Evolutionary conservation across 2,113 vertebrate species (phyloP), one percentile per base, ranked within the genome.

Genomic region (Hypomesus transpacificus): DNA sequence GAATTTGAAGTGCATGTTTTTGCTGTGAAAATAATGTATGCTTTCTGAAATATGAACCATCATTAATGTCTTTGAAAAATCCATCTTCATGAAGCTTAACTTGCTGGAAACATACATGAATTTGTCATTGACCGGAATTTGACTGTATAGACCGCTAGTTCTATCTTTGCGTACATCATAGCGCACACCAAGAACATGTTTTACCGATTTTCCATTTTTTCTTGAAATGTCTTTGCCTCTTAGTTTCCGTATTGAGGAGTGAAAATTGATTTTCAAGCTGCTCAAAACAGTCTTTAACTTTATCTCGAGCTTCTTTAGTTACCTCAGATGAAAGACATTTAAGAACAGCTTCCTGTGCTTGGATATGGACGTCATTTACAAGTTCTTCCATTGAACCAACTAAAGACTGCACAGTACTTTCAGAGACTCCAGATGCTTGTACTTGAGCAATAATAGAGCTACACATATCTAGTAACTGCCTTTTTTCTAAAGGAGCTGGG

Each of bases 391-490:
- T 73, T 24, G 69, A 73, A 4, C 28, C 69, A 5, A 82, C 74
- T 62, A 80, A 80, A 28, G 0, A 69, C 28, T 79, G 68, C 61
- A 77, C 31, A 58, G 54, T 64, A 68, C 51, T 68, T 54, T 86
- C 75, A 52, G 57, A 50, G 14, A 76, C 68, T 60, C 70, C 74
- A 31, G 77, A 65, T 71, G 73, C 70, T 3, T 80, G 71, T 18
- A 83, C 54, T 52, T 81, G 74, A 52, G 66, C 80, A 68, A 82
- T 65, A 54, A 74, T 77, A 66, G 81, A 72, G 21, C 61, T 73
- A 80, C 77, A 76, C 77, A 81, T 57, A 80, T 85, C 72, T 2
- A n/a, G 26, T 66, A 26, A 71, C 54, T 24, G 76, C 18, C 18
- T 76, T 3, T 57, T 74, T 8, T 73, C 64, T 51, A 66, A 1